Conservation (phyloP, 2,888 invertebrate species). For the Mesoligia furuncula region DNA sequence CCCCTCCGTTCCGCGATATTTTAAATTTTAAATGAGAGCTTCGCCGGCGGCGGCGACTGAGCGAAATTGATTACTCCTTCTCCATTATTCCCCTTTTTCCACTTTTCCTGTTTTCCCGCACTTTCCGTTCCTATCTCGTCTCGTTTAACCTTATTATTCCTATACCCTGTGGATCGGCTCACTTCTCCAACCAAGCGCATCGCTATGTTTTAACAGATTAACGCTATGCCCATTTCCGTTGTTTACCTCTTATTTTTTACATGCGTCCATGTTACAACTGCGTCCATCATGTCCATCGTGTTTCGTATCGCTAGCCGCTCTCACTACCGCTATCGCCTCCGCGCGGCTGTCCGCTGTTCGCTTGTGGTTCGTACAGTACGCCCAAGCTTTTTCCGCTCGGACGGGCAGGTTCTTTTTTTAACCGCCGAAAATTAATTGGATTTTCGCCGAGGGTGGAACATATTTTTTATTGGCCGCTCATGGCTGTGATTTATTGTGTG, state of each 20-base stretch:
- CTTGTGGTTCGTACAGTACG: slow-evolving; percentile 68
- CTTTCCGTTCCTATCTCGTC: slow-evolving; percentile 84
- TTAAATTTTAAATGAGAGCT: slow-evolving; percentile 89
- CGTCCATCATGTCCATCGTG: slow-evolving; percentile 2
- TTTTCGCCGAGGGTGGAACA: slow-evolving; percentile 90
- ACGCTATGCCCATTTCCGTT: slow-evolving; percentile 54
- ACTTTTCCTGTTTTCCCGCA: slow-evolving; percentile 84
- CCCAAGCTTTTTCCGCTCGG: slow-evolving; percentile 86
- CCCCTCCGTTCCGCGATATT: slow-evolving; percentile 85
- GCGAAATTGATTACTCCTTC: slow-evolving; percentile 90
- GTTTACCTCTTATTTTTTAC: slow-evolving; percentile 34
- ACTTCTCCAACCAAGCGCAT: slow-evolving; percentile 52
- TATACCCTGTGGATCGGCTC: slow-evolving; percentile 74
- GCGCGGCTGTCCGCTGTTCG: slow-evolving; percentile 66
- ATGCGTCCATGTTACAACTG: slow-evolving; percentile 49
- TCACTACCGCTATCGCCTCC: slow-evolving; percentile 56
- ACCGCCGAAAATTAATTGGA: slow-evolving; percentile 90
- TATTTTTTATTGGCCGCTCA: slow-evolving; percentile 90
- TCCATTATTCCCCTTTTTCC: slow-evolving; percentile 90
- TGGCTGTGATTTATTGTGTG: slow-evolving; percentile 90
- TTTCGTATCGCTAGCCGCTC: slow-evolving; percentile 23
- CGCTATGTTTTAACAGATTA: slow-evolving; percentile 65
- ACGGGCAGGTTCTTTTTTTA: slow-evolving; percentile 87
- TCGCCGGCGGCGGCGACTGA: slow-evolving; percentile 87
- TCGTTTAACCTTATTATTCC: slow-evolving; percentile 87